These are phyloP conservation scores for Buathra laborator DNA, from an alignment of 2,888 invertebrate genomes.

Conservation along the genomic window DNA sequence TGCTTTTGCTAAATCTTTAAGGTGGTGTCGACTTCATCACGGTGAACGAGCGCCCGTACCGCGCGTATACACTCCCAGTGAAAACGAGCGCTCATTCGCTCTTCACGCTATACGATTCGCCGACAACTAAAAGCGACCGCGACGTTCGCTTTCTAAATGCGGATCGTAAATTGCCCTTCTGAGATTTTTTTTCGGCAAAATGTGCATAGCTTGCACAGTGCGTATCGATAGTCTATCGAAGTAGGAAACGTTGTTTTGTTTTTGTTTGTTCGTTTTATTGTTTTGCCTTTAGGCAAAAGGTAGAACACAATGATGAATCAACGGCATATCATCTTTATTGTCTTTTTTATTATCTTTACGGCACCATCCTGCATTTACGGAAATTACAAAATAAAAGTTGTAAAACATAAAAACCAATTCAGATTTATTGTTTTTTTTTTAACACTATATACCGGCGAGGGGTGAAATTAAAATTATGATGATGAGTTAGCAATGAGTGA, in stretches of 20 bases:
- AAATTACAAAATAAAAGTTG: too few relatives aligned
- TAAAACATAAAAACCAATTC: too few relatives aligned
- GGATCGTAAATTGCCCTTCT: conserved; percentile 50
- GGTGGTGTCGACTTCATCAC: conserved; percentile 34
- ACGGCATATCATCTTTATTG: background rate
- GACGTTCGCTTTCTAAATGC: conserved; percentile 56
- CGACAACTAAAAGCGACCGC: conserved; percentile 42
- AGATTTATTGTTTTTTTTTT: background rate
- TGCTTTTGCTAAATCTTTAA: background rate
- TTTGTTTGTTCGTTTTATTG: background rate
- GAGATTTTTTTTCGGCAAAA: conserved; percentile 14
- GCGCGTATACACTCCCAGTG: conserved; percentile 17
- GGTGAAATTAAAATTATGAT: background rate
- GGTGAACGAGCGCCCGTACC: background rate
- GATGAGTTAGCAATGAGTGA: background rate
- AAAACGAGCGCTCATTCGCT: conserved; percentile 39
- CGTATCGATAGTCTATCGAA: too few relatives aligned
- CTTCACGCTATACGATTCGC: conserved; percentile 46
- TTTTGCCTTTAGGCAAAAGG: background rate
- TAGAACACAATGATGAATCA: background rate
- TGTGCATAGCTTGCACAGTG: background rate
- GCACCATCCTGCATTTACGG: too few relatives aligned
- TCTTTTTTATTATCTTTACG: background rate
- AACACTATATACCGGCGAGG: background rate
- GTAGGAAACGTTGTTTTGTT: background rate